Evolutionary conservation across 2,888 invertebrate genomes (phyloP), one percentile per base, ranked within the genome.

Genomic region (Drosophila prostipennis): DNA sequence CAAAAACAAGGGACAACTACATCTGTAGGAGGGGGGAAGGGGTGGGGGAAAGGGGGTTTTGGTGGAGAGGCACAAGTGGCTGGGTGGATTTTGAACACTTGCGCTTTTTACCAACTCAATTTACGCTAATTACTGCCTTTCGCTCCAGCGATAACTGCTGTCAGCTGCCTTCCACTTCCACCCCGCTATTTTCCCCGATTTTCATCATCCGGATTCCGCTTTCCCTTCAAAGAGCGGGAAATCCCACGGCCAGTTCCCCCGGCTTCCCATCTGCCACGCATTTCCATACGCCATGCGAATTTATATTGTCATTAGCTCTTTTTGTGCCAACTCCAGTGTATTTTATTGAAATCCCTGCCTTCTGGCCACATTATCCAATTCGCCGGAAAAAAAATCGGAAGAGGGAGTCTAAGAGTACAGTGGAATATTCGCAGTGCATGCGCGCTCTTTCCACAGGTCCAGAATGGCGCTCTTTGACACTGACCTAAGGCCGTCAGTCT

Each of bases 91-190:
- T 71, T 57, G 60, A 65, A 77, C 79, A 78, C 84, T 82, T 82
- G 84, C 79, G 77, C 84, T 84, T 82, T 83, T 87, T 87, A 87
- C 78, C 77, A 78, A 87, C 85, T 87, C 85, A 87, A 83, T 83
- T 83, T 81, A 87, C 85, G 87, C 85, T 83, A 83, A 83, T 83
- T 83, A 83, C 85, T 84, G 84, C 79, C 79, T 79, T 87, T 84
- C 81, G 81, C 81, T 70, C 61, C 60, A 49, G 70, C 72, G 79
- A 87, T 77, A 82, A 77, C 65, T 51, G 72, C 72, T 63, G 63
- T 55, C 55, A 63, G 45, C 55, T 26, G 36, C 42, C 48, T 46
- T 7, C 6, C 37, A 11, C 36, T 26, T 19, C 19, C 19, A 2
- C 4, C 34, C 42, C 32, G 52, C 13, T 11, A 34, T 1, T 16